Conservation (phyloP, 1,140 invertebrate genomes). For the Sitophilus oryzae region DNA sequence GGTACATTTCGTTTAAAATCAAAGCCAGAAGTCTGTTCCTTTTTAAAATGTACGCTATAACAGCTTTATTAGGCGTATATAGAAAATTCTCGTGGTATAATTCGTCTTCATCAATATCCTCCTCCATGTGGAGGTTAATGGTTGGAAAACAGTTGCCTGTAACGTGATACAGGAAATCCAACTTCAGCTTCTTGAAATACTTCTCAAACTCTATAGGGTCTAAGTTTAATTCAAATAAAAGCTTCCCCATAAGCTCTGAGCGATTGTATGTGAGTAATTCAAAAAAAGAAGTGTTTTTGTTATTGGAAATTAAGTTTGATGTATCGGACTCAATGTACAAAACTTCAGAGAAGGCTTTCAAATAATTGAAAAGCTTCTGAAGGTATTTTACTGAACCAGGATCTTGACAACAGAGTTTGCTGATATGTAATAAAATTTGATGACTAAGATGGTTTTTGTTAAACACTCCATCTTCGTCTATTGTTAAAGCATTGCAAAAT, state of each 20-base stretch:
- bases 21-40: conserved; percentile 54
- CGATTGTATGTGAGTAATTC: conserved; percentile 42
- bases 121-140: conserved; percentile 37
- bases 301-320: conserved; percentile 42
- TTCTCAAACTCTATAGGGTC: conserved; percentile 52
- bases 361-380: conserved; percentile 43
- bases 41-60: conserved; percentile 52
- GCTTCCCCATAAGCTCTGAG: conserved; percentile 48
- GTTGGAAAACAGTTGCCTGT: conserved; percentile 52
- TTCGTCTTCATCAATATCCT: conserved; percentile 27
- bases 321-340: conserved; percentile 44
- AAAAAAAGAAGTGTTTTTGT: conserved; percentile 38
- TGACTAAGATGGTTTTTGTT: conserved; percentile 34
- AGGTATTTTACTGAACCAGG: conserved; percentile 40
- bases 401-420: conserved; percentile 22
- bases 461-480: conserved; percentile 27
- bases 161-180: conserved; percentile 55
- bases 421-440: conserved; percentile 29
- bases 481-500: conserved; percentile 21
- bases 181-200: conserved; percentile 49
- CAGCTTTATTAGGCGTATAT: conserved; percentile 35
- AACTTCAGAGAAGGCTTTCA: conserved; percentile 43
- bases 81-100: conserved; percentile 30
- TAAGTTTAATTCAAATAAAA: conserved; percentile 51
- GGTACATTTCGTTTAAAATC: conserved; percentile 50